Conservation (phyloP, 1,140 invertebrate genomes). For the Tenebrio molitor region DNA sequence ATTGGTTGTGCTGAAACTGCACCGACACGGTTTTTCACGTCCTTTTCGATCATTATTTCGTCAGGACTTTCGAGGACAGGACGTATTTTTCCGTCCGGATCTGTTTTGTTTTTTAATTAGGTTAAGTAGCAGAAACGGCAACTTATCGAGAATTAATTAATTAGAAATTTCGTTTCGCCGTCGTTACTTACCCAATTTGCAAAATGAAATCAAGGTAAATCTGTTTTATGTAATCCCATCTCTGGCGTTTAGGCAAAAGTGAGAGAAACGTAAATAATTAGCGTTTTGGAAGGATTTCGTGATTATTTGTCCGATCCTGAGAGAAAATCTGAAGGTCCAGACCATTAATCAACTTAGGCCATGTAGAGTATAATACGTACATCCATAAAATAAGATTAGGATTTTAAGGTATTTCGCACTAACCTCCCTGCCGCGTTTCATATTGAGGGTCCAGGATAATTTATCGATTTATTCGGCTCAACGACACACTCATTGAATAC, state of each 20-base stretch:
- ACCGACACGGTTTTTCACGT: conserved; percentile 12
- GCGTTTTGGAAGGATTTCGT: conserved; percentile 44
- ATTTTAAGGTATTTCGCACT: conserved; percentile 41
- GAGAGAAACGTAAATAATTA: conserved; percentile 48
- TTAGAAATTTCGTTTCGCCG: background rate
- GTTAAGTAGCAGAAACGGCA: background rate
- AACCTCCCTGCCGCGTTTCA: conserved; percentile 17
- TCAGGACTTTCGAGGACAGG: conserved; percentile 3
- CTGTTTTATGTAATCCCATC: conserved; percentile 39
- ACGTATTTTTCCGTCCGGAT: no score
- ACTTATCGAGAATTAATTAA: conserved; percentile 23
- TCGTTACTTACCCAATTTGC: conserved; percentile 33
- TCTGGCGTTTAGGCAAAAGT: background rate
- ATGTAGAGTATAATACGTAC: conserved; percentile 42
- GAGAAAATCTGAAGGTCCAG: conserved; percentile 40
- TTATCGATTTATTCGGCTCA: conserved; percentile 30
- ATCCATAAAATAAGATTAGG: conserved; percentile 46
- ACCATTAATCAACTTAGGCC: conserved; percentile 42
- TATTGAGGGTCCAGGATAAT: conserved; percentile 24
- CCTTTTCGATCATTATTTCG: conserved; percentile 29
- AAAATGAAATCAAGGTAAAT: conserved; percentile 45
- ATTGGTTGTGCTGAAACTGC: conserved; percentile 22
- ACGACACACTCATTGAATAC: conserved; percentile 34
- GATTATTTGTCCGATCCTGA: conserved; percentile 43
- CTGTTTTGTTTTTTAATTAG: conserved; percentile 11